Percentiles rank a stretch among this genome's conserved stretches.
phyloP scores from a whole-genome alignment of 2,888 invertebrate genomes.

The Drosophila vallismaia region DNA sequence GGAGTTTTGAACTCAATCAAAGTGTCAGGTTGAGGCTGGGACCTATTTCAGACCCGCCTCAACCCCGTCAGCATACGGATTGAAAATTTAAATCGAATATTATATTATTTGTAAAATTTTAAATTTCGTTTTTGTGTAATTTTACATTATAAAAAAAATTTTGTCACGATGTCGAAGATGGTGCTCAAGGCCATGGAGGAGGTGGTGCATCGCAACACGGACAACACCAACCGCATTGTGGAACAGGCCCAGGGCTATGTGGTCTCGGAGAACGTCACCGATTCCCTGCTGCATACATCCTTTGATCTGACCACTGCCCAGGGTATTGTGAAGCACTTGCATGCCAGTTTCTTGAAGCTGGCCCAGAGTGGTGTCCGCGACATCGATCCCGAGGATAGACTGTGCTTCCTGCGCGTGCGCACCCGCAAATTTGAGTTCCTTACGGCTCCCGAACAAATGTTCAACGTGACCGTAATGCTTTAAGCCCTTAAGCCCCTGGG shows the following conservation, averaged over 20 bases:
- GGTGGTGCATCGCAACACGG: slow-evolving; percentile 22
- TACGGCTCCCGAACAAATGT: background rate
- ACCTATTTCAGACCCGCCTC: background rate
- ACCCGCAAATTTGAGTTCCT: slow-evolving; percentile 31
- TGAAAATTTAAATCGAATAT: background rate
- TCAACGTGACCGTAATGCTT: slow-evolving; percentile 34
- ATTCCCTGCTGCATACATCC: slow-evolving; percentile 32
- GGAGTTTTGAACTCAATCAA: background rate
- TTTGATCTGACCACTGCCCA: slow-evolving; percentile 44
- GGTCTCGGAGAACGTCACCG: slow-evolving; percentile 29
- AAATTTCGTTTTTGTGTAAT: slow-evolving; percentile 6
- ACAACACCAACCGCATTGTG: slow-evolving; percentile 32
- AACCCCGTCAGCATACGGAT: slow-evolving; percentile 5
- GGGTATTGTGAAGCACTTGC: slow-evolving; percentile 33
- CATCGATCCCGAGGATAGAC: slow-evolving; percentile 27
- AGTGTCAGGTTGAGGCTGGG: background rate
- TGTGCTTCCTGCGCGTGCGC: slow-evolving; percentile 37
- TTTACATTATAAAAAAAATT: slow-evolving; percentile 64
- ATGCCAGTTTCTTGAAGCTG: slow-evolving; percentile 26
- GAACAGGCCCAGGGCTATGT: slow-evolving; percentile 37
- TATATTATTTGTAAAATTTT: background rate
- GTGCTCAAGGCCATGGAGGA: slow-evolving; percentile 25
- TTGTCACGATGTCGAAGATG: slow-evolving; percentile 10
- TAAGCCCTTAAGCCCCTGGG: slow-evolving; percentile 2
- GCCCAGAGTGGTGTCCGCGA: slow-evolving; percentile 42